A percentile compares a stretch with the other conserved stretches of the same genome.
These are phyloP conservation scores for Nyctibius bracteatus DNA, from an alignment of 2,113 vertebrate genomes.

Conservation along the genomic window DNA sequence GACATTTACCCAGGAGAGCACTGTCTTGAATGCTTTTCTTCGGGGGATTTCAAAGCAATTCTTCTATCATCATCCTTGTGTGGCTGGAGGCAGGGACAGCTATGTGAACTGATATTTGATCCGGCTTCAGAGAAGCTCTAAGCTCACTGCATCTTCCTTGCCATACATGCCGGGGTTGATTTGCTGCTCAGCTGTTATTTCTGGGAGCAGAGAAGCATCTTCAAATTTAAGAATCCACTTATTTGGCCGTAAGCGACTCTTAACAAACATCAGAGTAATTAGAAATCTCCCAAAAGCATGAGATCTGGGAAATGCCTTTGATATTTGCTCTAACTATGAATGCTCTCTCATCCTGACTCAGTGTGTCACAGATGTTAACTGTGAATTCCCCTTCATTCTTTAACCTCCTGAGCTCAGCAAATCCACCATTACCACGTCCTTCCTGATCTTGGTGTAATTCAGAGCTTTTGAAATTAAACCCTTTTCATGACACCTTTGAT, in stretches of 20 bases:
- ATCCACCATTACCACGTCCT: constrained; percentile 15
- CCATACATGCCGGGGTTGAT: background rate
- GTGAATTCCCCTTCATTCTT: constrained; percentile 25
- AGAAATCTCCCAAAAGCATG: constrained; percentile 5
- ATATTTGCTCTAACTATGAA: background rate
- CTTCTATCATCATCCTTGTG: background rate
- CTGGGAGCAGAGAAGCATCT: background rate
- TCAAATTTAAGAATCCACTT: background rate
- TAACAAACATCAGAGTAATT: constrained; percentile 51
- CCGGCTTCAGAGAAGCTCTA: constrained; percentile 21
- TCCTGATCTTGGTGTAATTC: constrained; percentile 20
- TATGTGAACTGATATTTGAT: constrained; percentile 23
- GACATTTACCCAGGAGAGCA: background rate
- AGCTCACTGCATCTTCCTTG: background rate
- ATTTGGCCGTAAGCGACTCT: background rate
- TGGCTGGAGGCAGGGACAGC: background rate
- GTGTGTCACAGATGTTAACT: constrained; percentile 18
- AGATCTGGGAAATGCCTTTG: constrained; percentile 26
- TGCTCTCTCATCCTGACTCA: constrained; percentile 28
- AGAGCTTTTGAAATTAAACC: constrained; percentile 51
- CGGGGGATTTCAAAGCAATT: background rate
- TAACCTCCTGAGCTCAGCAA: constrained; percentile 60
- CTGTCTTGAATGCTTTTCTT: background rate
- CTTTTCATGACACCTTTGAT: constrained; percentile 50
- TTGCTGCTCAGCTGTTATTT: background rate